Evolutionary conservation across 2,888 invertebrate genomes (phyloP), one percentile per base, ranked within the genome.

Genomic region (Drosophila ustulata): DNA sequence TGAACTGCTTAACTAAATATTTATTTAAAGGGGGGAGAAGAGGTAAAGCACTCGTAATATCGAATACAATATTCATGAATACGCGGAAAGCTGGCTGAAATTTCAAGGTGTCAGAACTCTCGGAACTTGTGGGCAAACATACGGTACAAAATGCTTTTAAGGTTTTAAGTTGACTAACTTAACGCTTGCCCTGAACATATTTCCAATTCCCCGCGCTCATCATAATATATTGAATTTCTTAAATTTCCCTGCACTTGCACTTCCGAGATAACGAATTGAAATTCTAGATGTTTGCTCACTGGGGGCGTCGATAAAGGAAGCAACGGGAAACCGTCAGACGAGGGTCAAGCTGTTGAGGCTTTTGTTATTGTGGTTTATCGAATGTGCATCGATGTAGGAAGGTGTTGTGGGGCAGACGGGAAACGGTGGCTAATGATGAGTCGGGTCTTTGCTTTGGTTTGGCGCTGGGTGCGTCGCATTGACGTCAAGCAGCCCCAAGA

Each of bases 261-360:
- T 85, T 87, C 80, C 82, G 74, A 79, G 80, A 77, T 82, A 71
- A 68, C 74, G 66, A 77, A 85, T 80, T 85, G 86, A 88, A 82
- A 83, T 88, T 86, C 88, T 71, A 83, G 71, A 69, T 85, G 82
- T 75, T 80, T 74, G 70, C 57, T 57, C 0, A 58, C 5, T 70
- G 66, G 53, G 37, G 37, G 7, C 11, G 39, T 18, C 59, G 46
- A 64, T 57, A 71, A 77, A 79, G 85, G 88, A 85, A 88, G 57
- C 71, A 71, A 78, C 61, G 71, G 71, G 55, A 78, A 75, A 75
- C 45, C 55, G 26, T 78, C 34, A 30, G 46, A 30, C 65, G 80
- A 86, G 86, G 87, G 83, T 82, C 87, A 82, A 78, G 57, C 71
- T 66, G 56, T 30, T 55, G 47, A 50, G 53, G 53, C 55, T 68